Conservation (phyloP, 2,888 invertebrate species). For the Orgyia antiqua region DNA sequence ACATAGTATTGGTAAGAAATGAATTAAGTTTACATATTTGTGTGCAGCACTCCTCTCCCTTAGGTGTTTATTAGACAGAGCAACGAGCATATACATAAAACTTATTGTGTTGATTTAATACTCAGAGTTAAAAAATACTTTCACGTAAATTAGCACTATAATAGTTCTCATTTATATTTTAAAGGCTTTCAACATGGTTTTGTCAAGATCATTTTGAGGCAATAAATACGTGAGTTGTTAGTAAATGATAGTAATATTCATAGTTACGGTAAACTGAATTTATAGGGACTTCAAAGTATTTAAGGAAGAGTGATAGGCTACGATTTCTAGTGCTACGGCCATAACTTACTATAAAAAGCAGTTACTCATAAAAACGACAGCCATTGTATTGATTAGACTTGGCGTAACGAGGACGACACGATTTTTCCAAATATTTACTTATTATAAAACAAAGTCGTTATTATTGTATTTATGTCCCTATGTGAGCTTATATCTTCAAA, state of each 20-base stretch:
- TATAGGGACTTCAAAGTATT: slow-evolving; percentile 12
- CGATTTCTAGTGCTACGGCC: slow-evolving; percentile 8
- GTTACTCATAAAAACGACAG: slow-evolving; percentile 14
- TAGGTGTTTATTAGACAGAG: too few relatives aligned
- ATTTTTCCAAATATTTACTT: background rate
- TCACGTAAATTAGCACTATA: slow-evolving; percentile 9
- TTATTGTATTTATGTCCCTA: too few relatives aligned
- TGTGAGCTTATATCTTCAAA: too few relatives aligned
- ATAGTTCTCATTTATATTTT: slow-evolving; percentile 11
- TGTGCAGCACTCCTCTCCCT: too few relatives aligned
- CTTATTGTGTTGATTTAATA: too few relatives aligned
- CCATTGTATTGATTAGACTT: background rate
- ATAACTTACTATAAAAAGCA: slow-evolving; percentile 7
- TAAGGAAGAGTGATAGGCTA: slow-evolving; percentile 15
- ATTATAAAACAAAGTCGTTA: too few relatives aligned
- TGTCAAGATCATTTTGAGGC: slow-evolving; percentile 1
- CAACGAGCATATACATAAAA: too few relatives aligned
- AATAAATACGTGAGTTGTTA: slow-evolving; percentile 8
- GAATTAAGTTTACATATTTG: too few relatives aligned
- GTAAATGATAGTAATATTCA: slow-evolving; percentile 6
- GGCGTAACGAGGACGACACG: background rate
- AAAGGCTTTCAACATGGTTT: slow-evolving; percentile 5
- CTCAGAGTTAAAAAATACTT: too few relatives aligned
- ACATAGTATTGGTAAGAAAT: too few relatives aligned
- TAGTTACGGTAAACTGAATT: slow-evolving; percentile 9